Conservation (phyloP, 2,888 invertebrate species). For the Maniola hyperantus region DNA sequence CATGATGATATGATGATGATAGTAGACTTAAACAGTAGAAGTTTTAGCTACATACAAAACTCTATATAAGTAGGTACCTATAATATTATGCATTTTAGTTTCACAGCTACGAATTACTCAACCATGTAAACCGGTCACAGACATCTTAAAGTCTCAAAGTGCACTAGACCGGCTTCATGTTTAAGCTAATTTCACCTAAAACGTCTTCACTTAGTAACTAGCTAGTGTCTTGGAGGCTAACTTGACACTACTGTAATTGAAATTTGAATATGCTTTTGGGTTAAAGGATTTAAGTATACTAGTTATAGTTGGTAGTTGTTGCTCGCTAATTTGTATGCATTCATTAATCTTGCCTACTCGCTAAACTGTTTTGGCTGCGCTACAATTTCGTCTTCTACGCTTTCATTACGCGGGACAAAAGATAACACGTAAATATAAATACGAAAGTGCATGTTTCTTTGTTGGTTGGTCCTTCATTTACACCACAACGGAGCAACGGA, state of each 20-base stretch:
- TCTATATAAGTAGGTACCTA: not conserved
- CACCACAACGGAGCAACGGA: no score
- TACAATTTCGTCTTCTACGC: not conserved
- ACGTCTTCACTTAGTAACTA: slow-evolving; percentile 32
- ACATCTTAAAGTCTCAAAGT: slow-evolving; percentile 30
- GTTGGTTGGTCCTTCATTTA: no score
- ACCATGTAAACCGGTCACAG: slow-evolving; percentile 21
- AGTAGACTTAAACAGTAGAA: no score
- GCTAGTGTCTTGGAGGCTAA: slow-evolving; percentile 28
- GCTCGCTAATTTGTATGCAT: not conserved
- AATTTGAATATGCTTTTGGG: slow-evolving; percentile 27
- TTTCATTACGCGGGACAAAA: not conserved
- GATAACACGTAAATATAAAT: not conserved
- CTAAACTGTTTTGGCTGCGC: not conserved
- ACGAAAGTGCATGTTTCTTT: no score
- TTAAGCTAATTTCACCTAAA: slow-evolving; percentile 34
- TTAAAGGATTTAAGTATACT: slow-evolving; percentile 15
- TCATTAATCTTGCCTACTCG: slow-evolving; percentile 7
- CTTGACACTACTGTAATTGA: slow-evolving; percentile 31
- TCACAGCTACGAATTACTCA: slow-evolving; percentile 10
- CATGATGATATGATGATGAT: no score
- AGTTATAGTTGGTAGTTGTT: not conserved
- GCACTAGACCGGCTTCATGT: slow-evolving; percentile 30
- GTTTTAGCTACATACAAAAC: no score
- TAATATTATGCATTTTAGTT: not conserved